Evolutionary conservation across 2,888 invertebrate species (phyloP).

Genomic region (Troglohyphantes excavatus): DNA sequence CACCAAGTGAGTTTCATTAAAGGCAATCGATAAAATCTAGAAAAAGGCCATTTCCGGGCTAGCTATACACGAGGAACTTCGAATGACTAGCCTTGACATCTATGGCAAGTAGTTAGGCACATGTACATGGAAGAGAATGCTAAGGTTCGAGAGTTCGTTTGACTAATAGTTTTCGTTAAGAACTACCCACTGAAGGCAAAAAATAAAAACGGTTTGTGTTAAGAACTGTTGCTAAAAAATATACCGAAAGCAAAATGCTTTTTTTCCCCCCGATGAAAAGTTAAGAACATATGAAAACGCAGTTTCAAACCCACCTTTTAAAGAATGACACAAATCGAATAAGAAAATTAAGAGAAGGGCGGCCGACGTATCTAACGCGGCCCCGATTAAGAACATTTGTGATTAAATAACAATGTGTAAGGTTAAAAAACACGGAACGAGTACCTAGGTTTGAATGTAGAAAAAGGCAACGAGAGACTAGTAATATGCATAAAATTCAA

Average conservation of each 20-base stretch:
- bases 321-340: conserved; percentile 46
- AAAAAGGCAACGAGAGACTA: conserved; percentile 71
- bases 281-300: conserved; percentile 75
- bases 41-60: conserved; percentile 79
- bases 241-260: conserved; percentile 66
- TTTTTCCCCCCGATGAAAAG: conserved; percentile 43
- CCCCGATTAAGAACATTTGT: conserved; percentile 74
- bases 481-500: conserved; percentile 74
- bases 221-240: conserved; percentile 67
- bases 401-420: conserved; percentile 77
- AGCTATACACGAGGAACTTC: conserved; percentile 78
- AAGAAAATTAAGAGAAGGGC: conserved; percentile 65
- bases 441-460: conserved; percentile 75
- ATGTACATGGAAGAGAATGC: conserved; percentile 75
- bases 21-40: conserved; percentile 79
- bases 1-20: conserved; percentile 76
- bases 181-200: conserved; percentile 63
- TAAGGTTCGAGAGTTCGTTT: conserved; percentile 55
- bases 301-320: conserved; percentile 56
- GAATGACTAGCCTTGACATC: conserved; percentile 79
- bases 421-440: conserved; percentile 77
- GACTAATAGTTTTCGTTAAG: conserved; percentile 64
- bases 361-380: conserved; percentile 67
- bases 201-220: conserved; percentile 29
- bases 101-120: conserved; percentile 79